Evolutionary conservation across 2,113 vertebrate genomes (phyloP).

Genomic region (Pungitius pungitius): DNA sequence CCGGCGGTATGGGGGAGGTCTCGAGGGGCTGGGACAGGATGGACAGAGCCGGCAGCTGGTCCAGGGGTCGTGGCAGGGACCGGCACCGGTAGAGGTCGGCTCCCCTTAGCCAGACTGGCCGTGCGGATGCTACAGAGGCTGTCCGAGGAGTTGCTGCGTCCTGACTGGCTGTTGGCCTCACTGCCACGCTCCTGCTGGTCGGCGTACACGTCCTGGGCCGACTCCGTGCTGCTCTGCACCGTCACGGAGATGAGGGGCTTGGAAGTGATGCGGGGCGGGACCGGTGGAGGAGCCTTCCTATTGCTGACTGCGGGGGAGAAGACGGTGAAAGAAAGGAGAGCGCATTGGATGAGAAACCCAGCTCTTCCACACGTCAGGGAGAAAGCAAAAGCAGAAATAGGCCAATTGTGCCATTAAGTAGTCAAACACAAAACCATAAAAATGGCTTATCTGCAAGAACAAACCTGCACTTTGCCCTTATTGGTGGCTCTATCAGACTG

Average conservation of each 20-base stretch:
- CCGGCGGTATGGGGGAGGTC: slow-evolving; percentile 82
- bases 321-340: neutral
- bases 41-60: slow-evolving; percentile 76
- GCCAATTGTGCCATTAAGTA: neutral
- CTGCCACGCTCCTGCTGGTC: slow-evolving; percentile 95
- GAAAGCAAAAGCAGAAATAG: neutral
- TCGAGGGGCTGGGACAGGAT: slow-evolving; percentile 80
- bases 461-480: slow-evolving; percentile 51
- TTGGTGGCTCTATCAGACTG: slow-evolving; percentile 34
- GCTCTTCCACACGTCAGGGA: neutral
- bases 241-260: slow-evolving; percentile 99
- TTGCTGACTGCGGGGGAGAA: slow-evolving; percentile 82
- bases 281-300: slow-evolving; percentile 95
- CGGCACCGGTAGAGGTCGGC: slow-evolving; percentile 82
- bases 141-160: slow-evolving; percentile 95
- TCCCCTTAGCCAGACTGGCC: slow-evolving; percentile 87
- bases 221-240: slow-evolving; percentile 98
- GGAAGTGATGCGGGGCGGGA: slow-evolving; percentile 94
- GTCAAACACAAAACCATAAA: slow-evolving; percentile 29
- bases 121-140: slow-evolving; percentile 96
- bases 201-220: slow-evolving; percentile 95
- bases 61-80: slow-evolving; percentile 83
- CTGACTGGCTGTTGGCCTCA: slow-evolving; percentile 95
- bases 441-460: slow-evolving; percentile 30
- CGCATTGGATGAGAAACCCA: neutral